Percentiles rank a stretch among this genome's conserved stretches.
Evolutionary conservation across 1,140 invertebrate species (phyloP).

Genomic region (Anagrus nilaparvatae): DNA sequence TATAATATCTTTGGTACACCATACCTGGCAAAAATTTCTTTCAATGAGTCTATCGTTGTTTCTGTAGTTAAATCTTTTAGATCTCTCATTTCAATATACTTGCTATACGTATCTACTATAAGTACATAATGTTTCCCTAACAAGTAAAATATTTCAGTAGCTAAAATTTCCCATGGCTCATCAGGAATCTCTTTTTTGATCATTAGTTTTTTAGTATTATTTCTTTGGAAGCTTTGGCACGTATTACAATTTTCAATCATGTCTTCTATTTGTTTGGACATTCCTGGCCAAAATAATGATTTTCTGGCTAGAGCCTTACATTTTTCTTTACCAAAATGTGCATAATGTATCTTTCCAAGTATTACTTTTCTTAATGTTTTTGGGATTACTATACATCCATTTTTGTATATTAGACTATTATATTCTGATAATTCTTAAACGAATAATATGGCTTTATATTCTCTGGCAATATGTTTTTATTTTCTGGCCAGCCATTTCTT

Average conservation of each 20-base stretch:
- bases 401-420: no score
- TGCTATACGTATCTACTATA: slow-evolving; percentile 22
- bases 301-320: no score
- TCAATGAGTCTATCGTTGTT: slow-evolving; percentile 15
- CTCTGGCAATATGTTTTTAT: slow-evolving; percentile 10
- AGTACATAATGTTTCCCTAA: no score
- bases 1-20: neutral
- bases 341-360: no score
- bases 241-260: slow-evolving; percentile 30
- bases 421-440: no score
- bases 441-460: no score
- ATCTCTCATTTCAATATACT: slow-evolving; percentile 16
- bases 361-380: no score
- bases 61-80: slow-evolving; percentile 11
- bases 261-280: slow-evolving; percentile 37
- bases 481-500: slow-evolving; percentile 12
- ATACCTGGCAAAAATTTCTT: neutral
- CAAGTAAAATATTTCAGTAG: slow-evolving; percentile 29
- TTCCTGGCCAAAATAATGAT: slow-evolving; percentile 37
- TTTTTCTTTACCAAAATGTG: no score
- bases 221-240: slow-evolving; percentile 26
- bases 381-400: no score
- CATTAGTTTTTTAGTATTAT: slow-evolving; percentile 30
- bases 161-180: slow-evolving; percentile 25
- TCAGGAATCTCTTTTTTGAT: slow-evolving; percentile 23